Evolutionary conservation across 2,113 vertebrate species (phyloP), one percentile per base, ranked within the genome.

Genomic region (Lasiurus borealis): DNA sequence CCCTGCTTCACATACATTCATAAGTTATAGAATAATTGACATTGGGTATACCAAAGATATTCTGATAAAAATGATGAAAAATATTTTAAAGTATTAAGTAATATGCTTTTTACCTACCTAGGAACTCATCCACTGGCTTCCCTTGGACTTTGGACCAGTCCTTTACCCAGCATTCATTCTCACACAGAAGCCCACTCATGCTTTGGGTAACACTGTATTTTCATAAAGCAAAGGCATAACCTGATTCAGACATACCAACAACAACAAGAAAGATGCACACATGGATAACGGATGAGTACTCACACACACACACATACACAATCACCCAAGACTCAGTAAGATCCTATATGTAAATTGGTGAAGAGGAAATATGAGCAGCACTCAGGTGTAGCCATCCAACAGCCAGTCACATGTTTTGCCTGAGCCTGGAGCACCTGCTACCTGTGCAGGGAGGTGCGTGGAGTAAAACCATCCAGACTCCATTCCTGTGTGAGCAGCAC

Each of bases 1-100:
- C n/a, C 44, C n/a, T 81, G 5, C 52, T 93, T 90, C 48, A n/a
- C 85, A 46, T 15, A 25, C 3, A 52, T 71, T 44, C 19, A 73
- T 54, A 25, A 95, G 29, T 69, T 84, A 85, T 46, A 81, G 15
- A 54, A 29, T 59, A 66, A 92, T 83, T 91, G 71, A n/a, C 40
- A 69, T 21, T 88, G 31, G 15, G 54, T 89, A 75, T 50, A 54
- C 34, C 34, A 72, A 95, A 88, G 7, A 31, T 66, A 7, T 50
- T 18, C 36, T 62, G n/a, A 18, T 25, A 72, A 40, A 96, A 64
- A 69, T 36, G n/a, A 69, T 72, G 36, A 48, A 59, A 93, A 93
- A 77, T 1, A 25, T 64, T 71, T 85, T 27, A 57, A 92, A 85
- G 15, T 44, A 16, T 75, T 75, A 66, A 77, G 83, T 54, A 93